A percentile compares a stretch with the other conserved stretches of the same genome.
Conservation (phyloP, 1,140 invertebrate genomes). For the Acromyrmex charruanus region DNA sequence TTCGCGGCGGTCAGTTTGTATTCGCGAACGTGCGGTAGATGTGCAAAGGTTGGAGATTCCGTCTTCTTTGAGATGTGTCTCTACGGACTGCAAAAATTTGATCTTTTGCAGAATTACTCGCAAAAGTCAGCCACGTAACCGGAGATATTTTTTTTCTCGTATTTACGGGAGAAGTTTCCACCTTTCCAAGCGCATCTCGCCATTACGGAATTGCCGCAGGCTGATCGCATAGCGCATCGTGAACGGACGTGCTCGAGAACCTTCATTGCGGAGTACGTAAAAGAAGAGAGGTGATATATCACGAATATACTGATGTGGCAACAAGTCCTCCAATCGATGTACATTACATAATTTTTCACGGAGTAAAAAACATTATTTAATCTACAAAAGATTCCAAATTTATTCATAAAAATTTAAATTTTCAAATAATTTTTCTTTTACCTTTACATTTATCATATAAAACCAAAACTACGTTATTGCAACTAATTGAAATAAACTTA, state of each 20-base stretch:
- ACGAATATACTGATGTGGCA: not conserved
- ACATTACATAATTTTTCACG: not conserved
- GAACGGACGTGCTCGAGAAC: conserved; percentile 52
- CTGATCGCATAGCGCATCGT: conserved; percentile 55
- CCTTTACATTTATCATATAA: not conserved
- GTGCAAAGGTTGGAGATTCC: conserved; percentile 10
- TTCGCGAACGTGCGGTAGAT: not conserved
- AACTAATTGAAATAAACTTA: not conserved
- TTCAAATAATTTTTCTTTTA: conserved; percentile 6
- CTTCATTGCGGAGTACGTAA: conserved; percentile 72
- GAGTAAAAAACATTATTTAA: not conserved
- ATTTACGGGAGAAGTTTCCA: conserved; percentile 5
- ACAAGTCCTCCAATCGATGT: not conserved
- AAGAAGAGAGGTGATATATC: conserved; percentile 73
- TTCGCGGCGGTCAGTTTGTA: conserved; percentile 28
- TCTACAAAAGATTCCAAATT: not conserved
- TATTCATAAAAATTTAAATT: not conserved
- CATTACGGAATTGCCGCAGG: conserved; percentile 49
- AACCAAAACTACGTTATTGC: not conserved
- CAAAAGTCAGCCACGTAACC: conserved; percentile 11
- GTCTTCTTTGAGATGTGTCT: conserved; percentile 5
- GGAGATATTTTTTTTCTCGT: not conserved
- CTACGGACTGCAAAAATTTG: conserved; percentile 4
- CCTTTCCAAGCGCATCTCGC: conserved; percentile 49
- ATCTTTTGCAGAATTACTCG: not conserved